Base-by-base conservation (phyloP, 2,888 invertebrate genomes). In the Drosophila peninsularis region DNA sequence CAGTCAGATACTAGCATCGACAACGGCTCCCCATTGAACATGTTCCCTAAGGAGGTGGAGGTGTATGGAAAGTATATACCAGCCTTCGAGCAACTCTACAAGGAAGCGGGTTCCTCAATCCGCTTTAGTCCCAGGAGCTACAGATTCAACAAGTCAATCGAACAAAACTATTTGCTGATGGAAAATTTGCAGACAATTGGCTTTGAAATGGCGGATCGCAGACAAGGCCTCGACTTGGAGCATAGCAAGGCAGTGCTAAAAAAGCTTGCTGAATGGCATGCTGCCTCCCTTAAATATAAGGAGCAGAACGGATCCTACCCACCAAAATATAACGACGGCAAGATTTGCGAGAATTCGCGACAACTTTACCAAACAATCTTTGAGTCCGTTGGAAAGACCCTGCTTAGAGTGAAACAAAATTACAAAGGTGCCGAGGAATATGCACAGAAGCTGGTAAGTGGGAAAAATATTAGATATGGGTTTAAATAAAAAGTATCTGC, bases 181-280 rank as follows among this genome's bases (percentile, higher is more conserved):
- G 91, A 91, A 32, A 86, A 91, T 67, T 61, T 90, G 7, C 74
- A 68, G 9, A 11, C 42, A 0, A 62, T 42, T 17, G 86, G 83
- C 1, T 91, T 90, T 37, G 73, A 73, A 39, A 90, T 88, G 66
- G 66, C 63, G 4, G 80, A 89, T 67, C 86, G 90, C 11, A 62
- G 80, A 1, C 65, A 73, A 11, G 90, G 91, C 6, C 67, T 91
- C 9, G 88, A 91, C 36, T 61, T 88, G 78, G 69, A 72, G 0
- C 91, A 91, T 34, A 82, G 80, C 17, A 76, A 89, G 47, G 49
- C 76, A 1, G 80, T 75, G 0, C 73, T 91, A 1, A 73, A 80
- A 17, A 91, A 91, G 49, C 32, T 91, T 34, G 91, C 91, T 1
- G 74, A 91, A 57, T 91, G 90, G 68, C 91, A 91, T 82, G 91